A percentile compares a stretch with the other conserved stretches of the same genome.
phyloP scores from a whole-genome alignment of 1,140 invertebrate species.

The Drosophila hydei region DNA sequence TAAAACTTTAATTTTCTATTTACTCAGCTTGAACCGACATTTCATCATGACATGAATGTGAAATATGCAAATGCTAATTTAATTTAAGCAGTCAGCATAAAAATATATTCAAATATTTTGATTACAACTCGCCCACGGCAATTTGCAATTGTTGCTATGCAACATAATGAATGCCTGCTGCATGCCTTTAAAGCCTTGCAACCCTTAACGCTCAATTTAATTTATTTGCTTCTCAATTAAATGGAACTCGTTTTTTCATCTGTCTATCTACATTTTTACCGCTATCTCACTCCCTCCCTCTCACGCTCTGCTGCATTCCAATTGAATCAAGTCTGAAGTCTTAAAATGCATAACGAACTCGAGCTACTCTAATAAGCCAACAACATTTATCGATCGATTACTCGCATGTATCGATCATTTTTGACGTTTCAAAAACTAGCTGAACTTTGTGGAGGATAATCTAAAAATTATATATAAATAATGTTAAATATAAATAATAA shows the following conservation, averaged over 20 bases:
- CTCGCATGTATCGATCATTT: too few species aligned
- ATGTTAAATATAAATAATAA: too few species aligned
- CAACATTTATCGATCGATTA: too few species aligned
- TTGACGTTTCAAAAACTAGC: too few species aligned
- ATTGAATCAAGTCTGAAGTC: too few species aligned
- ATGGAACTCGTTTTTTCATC: neutral
- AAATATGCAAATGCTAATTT: slow-evolving; percentile 33
- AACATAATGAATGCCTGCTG: neutral
- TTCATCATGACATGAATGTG: slow-evolving; percentile 4
- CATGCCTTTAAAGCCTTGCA: neutral
- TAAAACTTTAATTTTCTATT: neutral
- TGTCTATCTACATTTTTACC: neutral
- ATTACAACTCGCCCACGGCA: neutral
- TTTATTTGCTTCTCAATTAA: slow-evolving; percentile 6
- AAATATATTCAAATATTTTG: slow-evolving; percentile 2
- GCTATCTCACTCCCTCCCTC: too few species aligned
- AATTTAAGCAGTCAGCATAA: neutral
- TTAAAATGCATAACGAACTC: too few species aligned
- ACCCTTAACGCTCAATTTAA: slow-evolving; percentile 3
- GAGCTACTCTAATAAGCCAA: too few species aligned
- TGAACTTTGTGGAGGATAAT: too few species aligned
- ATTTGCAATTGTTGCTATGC: neutral
- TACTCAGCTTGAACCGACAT: neutral
- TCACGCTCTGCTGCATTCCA: too few species aligned
- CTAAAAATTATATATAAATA: too few species aligned